Evolutionary conservation across 2,888 invertebrate genomes (phyloP), one percentile per base, ranked within the genome.

Genomic region (Glaucopsyche alexis): DNA sequence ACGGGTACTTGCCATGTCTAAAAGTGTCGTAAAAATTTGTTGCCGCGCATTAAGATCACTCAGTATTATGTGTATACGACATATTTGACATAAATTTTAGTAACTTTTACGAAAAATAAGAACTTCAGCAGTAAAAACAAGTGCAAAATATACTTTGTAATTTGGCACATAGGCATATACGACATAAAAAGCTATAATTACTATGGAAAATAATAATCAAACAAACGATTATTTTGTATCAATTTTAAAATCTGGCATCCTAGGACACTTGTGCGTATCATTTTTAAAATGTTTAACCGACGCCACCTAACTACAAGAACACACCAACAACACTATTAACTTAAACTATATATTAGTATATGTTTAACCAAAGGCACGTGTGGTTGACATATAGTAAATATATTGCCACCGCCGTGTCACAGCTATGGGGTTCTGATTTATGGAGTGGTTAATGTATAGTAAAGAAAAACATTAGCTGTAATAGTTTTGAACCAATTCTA

Each of bases 361-460:
- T 38, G 13, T 60, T 60, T 29, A 13, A 29, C 60, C 19, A 19
- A 42, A 7, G 8, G 13, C 60, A 60, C 60, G 60, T 60, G 60
- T 29, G 6, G 13, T 29, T 11, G 60, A 60, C 60, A 60, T 60
- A 14, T 13, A 60, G 60, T 6, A 29, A 60, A 60, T 60, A 60
- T 60, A 60, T 60, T 29, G 60, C 14, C 29, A 6, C 29, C 60
- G 29, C 60, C 19, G 38, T 38, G 60, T 60, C 60, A 60, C 60
- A 38, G 29, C 16, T 60, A 60, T 60, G 60, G 60, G 60, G 60
- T 60, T 13, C 60, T 60, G 60, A 60, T 60, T 60, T 60, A 60
- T 60, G 60, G 60, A 60, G 60, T 60, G 60, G 60, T 38, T 38
- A 60, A 60, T 60, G 60, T 60, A 14, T 38, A 19, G 55, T 19